A percentile compares a stretch with the other conserved stretches of the same genome.
Evolutionary conservation across 2,113 vertebrate genomes (phyloP).

Genomic region (Heterotis niloticus): DNA sequence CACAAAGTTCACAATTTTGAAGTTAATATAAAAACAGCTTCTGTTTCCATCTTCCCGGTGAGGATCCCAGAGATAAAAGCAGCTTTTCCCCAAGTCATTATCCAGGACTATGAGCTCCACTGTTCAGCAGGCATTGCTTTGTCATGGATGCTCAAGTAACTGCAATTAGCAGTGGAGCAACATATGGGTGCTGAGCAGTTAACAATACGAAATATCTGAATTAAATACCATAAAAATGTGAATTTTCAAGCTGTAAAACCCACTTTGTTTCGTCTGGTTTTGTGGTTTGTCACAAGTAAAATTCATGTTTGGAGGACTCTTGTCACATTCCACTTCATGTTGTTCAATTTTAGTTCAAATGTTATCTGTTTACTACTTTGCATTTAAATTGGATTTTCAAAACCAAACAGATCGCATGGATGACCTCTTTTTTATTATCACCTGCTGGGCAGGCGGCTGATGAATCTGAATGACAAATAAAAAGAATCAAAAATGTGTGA

Average conservation of each 20-base stretch:
- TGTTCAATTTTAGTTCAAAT: not conserved
- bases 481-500: not conserved
- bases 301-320: not conserved
- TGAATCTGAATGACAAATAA: not conserved
- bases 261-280: not conserved
- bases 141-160: no score
- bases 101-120: no score
- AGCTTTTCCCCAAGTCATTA: no score
- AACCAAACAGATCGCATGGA: conserved; percentile 1
- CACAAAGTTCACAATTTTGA: no score
- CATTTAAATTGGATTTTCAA: conserved; percentile 1
- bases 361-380: not conserved
- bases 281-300: not conserved
- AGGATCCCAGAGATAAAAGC: no score
- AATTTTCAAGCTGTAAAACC: not conserved
- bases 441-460: not conserved
- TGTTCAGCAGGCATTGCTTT: no score
- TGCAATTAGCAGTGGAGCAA: no score
- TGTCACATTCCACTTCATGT: not conserved
- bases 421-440: not conserved
- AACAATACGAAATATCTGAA: no score
- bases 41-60: no score
- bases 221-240: no score
- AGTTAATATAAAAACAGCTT: no score
- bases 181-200: no score